Percentiles rank a stretch among this genome's conserved stretches.
These are phyloP conservation scores for Epinotia demarniana DNA, from an alignment of 2,888 invertebrate genomes.

Conservation along the genomic window DNA sequence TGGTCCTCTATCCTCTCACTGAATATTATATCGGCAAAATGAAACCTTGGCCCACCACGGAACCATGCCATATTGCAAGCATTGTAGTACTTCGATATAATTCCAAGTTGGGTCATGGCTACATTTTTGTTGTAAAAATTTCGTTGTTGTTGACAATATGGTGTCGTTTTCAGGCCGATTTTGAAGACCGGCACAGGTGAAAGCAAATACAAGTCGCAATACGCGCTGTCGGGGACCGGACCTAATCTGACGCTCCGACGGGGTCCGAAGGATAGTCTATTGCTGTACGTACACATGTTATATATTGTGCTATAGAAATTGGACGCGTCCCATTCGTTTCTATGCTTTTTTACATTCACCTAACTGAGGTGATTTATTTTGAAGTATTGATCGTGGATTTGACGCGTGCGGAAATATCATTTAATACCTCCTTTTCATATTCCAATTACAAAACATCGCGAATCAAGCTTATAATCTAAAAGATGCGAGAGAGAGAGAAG, in stretches of 20 bases:
- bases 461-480: no score
- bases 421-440: no score
- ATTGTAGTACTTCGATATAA: no score
- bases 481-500: no score
- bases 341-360: no score
- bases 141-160: background rate
- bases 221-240: constrained; percentile 85
- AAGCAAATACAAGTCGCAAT: constrained; percentile 85
- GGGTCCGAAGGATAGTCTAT: constrained; percentile 90
- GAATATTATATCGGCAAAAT: background rate
- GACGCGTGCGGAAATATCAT: no score
- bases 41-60: background rate
- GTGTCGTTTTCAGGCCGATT: constrained; percentile 69
- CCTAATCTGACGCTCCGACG: constrained; percentile 89
- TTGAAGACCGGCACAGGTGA: constrained; percentile 76
- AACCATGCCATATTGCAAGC: background rate
- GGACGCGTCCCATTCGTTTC: no score
- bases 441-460: no score
- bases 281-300: constrained; percentile 86
- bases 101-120: background rate
- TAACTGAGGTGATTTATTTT: no score
- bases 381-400: no score
- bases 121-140: background rate
- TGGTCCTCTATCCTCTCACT: background rate
- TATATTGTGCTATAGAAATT: no score